Evolutionary conservation across 1,140 invertebrate genomes (phyloP).

Genomic region (Conus betulinus): DNA sequence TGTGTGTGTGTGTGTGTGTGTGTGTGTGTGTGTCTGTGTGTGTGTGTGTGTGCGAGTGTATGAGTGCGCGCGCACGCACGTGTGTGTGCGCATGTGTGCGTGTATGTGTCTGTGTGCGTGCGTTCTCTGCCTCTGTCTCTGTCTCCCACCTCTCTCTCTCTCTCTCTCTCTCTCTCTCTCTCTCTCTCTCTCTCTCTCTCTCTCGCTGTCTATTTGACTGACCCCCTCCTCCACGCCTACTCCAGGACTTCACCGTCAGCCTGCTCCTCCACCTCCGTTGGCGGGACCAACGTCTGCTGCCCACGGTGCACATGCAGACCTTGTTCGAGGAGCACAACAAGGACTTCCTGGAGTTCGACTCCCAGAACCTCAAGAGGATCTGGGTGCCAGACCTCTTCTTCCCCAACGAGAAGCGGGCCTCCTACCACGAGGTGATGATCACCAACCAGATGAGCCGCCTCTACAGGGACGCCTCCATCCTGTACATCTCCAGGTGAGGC

Average conservation of each 20-base stretch:
- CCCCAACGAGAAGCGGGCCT: constrained; percentile 75
- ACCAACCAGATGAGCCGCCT: constrained; percentile 76
- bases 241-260: constrained; percentile 65
- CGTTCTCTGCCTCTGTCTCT: no score
- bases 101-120: no score
- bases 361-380: constrained; percentile 67
- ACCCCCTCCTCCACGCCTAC: background rate
- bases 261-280: constrained; percentile 62
- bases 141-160: no score
- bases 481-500: constrained; percentile 75
- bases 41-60: no score
- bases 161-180: no score
- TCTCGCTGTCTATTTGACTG: background rate
- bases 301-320: constrained; percentile 62
- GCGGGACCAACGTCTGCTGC: constrained; percentile 55
- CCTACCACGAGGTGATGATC: constrained; percentile 75
- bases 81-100: no score
- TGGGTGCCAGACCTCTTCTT: constrained; percentile 77
- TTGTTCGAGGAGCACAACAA: constrained; percentile 47
- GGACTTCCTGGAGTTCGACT: constrained; percentile 62
- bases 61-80: no score
- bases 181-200: no score
- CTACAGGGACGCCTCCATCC: constrained; percentile 70
- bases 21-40: no score
- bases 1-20: no score